A percentile compares a stretch with the other conserved stretches of the same genome.
phyloP scores from a whole-genome alignment of 2,888 invertebrate genomes.

The Epistrophe grossulariae region DNA sequence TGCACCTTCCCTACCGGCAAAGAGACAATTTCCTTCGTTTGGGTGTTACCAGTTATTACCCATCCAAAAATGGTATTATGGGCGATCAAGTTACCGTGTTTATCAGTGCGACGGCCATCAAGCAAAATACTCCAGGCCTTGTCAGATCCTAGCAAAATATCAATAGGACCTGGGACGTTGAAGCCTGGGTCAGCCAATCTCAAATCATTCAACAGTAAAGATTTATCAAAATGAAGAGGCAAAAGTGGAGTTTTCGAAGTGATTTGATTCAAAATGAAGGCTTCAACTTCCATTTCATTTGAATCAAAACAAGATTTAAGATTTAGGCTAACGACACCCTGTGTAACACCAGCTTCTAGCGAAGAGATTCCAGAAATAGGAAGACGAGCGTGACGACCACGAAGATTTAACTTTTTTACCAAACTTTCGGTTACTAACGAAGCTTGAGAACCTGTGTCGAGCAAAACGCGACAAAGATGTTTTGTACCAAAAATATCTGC shows the following conservation, averaged over 20 bases:
- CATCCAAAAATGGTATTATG: too few relatives aligned
- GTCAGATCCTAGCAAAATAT: neutral
- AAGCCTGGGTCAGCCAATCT: neutral
- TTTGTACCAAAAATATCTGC: too few relatives aligned
- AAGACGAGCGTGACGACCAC: neutral
- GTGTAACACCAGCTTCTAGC: conserved; percentile 28
- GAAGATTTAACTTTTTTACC: neutral
- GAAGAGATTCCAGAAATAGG: conserved; percentile 2
- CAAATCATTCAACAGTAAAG: neutral
- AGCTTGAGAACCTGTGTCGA: neutral
- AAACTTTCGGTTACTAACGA: neutral
- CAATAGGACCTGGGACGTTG: neutral
- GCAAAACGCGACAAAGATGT: neutral
- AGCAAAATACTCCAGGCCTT: conserved; percentile 22
- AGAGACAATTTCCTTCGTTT: neutral
- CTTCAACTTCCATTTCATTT: conserved; percentile 7
- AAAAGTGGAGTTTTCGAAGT: neutral
- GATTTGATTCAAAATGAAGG: neutral
- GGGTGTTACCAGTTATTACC: too few relatives aligned
- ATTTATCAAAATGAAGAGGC: too few relatives aligned
- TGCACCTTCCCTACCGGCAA: neutral
- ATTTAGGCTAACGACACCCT: conserved; percentile 11
- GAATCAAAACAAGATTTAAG: conserved; percentile 10
- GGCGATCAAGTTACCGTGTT: too few relatives aligned
- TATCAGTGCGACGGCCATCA: neutral